Evolutionary conservation across 2,113 vertebrate genomes (phyloP).

Genomic region (Oryzias woworae): DNA sequence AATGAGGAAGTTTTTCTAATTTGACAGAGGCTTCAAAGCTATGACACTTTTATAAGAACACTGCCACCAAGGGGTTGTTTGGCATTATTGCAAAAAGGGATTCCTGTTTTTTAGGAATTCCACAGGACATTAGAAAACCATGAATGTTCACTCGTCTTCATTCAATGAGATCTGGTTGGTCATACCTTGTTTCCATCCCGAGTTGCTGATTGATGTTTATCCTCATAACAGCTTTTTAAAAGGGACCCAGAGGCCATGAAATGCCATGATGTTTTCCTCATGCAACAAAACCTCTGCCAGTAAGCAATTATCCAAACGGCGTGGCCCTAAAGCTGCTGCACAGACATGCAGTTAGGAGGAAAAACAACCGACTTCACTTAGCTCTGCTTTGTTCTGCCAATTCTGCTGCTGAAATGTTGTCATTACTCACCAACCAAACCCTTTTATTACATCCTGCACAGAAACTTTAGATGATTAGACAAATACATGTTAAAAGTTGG

Average conservation of each 20-base stretch:
- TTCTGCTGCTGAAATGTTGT: slow-evolving; percentile 65
- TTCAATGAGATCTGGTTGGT: slow-evolving; percentile 4
- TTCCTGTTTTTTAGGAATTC: slow-evolving; percentile 16
- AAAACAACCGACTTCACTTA: slow-evolving; percentile 54
- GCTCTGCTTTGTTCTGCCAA: slow-evolving; percentile 67
- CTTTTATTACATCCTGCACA: slow-evolving; percentile 75
- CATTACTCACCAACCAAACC: slow-evolving; percentile 73
- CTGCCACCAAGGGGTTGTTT: slow-evolving; percentile 67
- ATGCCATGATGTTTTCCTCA: slow-evolving; percentile 60
- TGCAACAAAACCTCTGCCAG: slow-evolving; percentile 55
- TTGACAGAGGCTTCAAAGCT: slow-evolving; percentile 45
- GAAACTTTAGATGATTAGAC: slow-evolving; percentile 71
- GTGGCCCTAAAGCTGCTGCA: slow-evolving; percentile 54
- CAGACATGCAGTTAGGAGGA: slow-evolving; percentile 59
- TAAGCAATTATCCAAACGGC: slow-evolving; percentile 62
- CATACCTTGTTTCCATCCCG: slow-evolving; percentile 32
- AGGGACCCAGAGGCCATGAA: slow-evolving; percentile 72
- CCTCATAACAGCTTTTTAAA: slow-evolving; percentile 44
- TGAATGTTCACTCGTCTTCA: background rate
- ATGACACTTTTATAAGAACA: slow-evolving; percentile 46
- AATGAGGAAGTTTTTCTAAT: slow-evolving; percentile 41
- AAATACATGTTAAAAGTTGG: slow-evolving; percentile 66
- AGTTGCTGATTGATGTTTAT: slow-evolving; percentile 48
- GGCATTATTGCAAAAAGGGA: slow-evolving; percentile 54
- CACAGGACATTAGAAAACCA: slow-evolving; percentile 1